These are phyloP conservation scores for Nannoperca australis DNA, from an alignment of 2,797 vertebrate genomes.

Conservation along the genomic window DNA sequence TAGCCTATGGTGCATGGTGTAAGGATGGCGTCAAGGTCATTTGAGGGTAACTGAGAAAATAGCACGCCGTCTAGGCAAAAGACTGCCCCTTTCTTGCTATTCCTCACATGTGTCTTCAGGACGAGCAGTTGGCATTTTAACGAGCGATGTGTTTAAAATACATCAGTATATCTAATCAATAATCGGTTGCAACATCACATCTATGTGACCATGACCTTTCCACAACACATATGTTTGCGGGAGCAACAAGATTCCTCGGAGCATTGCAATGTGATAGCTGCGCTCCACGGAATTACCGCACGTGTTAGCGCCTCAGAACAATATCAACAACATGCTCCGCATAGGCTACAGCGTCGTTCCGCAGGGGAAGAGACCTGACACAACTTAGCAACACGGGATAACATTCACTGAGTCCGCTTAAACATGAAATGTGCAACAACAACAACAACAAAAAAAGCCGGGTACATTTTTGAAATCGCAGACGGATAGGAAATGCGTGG, in stretches of 20 bases:
- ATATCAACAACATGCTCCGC: conserved; percentile 43
- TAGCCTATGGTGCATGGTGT: conserved; percentile 20
- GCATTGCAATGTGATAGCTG: conserved; percentile 24
- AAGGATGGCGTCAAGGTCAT: conserved; percentile 83
- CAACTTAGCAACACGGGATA: neutral
- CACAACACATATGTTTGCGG: neutral
- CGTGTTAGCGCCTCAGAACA: conserved; percentile 65
- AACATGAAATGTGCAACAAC: neutral
- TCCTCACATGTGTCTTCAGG: neutral
- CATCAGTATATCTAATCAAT: conserved; percentile 25
- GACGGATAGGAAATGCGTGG: neutral
- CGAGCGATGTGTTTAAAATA: neutral
- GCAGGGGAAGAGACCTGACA: neutral
- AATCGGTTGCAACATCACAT: conserved; percentile 18
- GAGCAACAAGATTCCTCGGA: neutral
- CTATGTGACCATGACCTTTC: neutral
- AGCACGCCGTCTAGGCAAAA: conserved; percentile 17
- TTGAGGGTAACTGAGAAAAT: conserved; percentile 67
- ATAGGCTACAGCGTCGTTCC: conserved; percentile 19
- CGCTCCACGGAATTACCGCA: conserved; percentile 41
- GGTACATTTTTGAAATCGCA: neutral
- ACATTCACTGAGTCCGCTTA: neutral
- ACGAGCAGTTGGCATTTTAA: conserved; percentile 10
- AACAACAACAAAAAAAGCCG: neutral
- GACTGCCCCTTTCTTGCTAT: neutral